Percentiles rank a stretch among this genome's conserved stretches.
phyloP scores from a whole-genome alignment of 2,888 invertebrate species.

The Pyralis farinalis region DNA sequence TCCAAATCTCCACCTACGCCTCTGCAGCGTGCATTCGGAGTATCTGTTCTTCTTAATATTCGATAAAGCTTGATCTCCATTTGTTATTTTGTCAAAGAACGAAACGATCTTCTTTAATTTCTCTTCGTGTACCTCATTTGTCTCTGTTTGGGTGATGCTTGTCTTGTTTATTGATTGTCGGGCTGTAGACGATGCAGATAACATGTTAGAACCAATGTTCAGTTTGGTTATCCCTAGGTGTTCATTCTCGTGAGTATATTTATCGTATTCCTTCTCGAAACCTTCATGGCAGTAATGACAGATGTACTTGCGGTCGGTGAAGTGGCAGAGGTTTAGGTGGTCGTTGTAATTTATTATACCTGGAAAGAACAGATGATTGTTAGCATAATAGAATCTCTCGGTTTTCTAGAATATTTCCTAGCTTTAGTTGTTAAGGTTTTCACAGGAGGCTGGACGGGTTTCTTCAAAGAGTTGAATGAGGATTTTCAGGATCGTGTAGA shows the following conservation, averaged over 20 bases:
- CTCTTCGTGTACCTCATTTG: conserved; percentile 34
- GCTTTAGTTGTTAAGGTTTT: no score
- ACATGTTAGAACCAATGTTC: conserved; percentile 12
- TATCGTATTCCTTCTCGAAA: conserved; percentile 49
- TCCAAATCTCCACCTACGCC: conserved; percentile 22
- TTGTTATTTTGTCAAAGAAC: conserved; percentile 60
- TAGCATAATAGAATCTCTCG: no score
- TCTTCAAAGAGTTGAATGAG: no score
- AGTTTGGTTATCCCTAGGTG: conserved; percentile 58
- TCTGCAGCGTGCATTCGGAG: conserved; percentile 40
- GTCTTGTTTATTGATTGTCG: conserved; percentile 32
- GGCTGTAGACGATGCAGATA: conserved; percentile 1
- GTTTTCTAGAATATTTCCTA: no score
- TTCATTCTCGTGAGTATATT: conserved; percentile 55
- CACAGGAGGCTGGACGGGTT: no score
- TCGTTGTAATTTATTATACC: conserved; percentile 74
- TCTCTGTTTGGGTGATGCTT: conserved; percentile 55
- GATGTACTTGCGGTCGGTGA: conserved; percentile 44
- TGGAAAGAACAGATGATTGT: conserved; percentile 29
- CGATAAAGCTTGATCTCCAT: conserved; percentile 41
- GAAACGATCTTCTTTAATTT: conserved; percentile 69
- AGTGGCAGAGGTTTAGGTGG: conserved; percentile 64
- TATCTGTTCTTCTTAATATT: conserved; percentile 43
- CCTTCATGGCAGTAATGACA: conserved; percentile 72
- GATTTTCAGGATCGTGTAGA: no score